These are phyloP conservation scores for Urocolius indicus DNA, from an alignment of 2,113 vertebrate genomes.

Conservation along the genomic window DNA sequence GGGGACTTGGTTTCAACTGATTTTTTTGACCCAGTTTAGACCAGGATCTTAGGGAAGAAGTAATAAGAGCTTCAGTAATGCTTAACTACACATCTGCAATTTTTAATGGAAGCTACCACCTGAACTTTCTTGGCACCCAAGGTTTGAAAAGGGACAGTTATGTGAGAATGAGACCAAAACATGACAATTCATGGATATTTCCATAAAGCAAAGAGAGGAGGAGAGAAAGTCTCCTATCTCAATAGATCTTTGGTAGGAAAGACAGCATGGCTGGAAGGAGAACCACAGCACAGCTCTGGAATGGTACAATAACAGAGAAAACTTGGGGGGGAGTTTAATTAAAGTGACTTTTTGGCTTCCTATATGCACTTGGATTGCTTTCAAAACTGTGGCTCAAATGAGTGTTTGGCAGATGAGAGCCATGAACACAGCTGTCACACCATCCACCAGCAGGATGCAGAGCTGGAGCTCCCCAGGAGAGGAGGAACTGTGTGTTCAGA, in stretches of 20 bases:
- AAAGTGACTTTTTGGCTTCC: neutral
- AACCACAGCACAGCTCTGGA: neutral
- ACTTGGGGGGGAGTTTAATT: neutral
- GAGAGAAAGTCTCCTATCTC: neutral
- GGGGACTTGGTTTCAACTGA: neutral
- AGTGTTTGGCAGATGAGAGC: conserved; percentile 44
- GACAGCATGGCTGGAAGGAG: neutral
- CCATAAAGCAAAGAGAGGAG: neutral
- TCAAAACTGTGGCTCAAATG: conserved; percentile 19
- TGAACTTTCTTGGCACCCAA: neutral
- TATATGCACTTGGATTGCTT: neutral
- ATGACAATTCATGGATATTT: neutral
- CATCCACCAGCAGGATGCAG: neutral
- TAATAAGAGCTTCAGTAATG: neutral
- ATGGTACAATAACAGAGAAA: neutral
- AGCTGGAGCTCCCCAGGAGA: neutral
- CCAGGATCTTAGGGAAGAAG: neutral
- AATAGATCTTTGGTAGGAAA: neutral
- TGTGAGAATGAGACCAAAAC: neutral
- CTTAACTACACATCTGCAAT: neutral
- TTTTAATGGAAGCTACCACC: neutral
- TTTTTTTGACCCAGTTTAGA: neutral
- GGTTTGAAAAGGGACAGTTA: neutral
- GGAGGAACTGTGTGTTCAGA: neutral
- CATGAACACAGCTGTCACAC: neutral